Percentiles rank a stretch among this genome's conserved stretches.
Evolutionary conservation across 2,113 vertebrate genomes (phyloP).

Genomic region (Varanus salvator): DNA sequence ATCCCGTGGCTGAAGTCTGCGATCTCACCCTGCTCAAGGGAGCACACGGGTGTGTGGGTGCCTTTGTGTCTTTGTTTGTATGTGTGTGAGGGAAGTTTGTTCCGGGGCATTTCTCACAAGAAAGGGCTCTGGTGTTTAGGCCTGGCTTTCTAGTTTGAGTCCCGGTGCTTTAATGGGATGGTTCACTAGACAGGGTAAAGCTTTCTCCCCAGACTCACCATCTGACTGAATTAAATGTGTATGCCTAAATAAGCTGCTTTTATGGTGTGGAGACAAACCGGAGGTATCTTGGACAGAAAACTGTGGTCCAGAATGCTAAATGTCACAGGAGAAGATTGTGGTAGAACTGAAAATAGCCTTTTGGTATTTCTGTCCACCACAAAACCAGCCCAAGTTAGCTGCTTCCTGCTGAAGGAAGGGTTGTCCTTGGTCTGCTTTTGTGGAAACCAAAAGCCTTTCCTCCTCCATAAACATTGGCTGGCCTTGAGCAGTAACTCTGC

Average conservation of each 20-base stretch:
- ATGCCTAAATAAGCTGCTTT: neutral
- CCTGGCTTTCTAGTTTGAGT: neutral
- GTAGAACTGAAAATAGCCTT: slow-evolving; percentile 2
- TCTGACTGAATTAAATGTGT: neutral
- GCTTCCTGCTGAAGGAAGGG: neutral
- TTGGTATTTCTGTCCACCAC: neutral
- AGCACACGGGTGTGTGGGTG: neutral
- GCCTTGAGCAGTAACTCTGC: neutral
- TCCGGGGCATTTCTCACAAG: no score
- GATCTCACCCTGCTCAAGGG: neutral
- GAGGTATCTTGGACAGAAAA: neutral
- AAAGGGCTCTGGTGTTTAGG: neutral
- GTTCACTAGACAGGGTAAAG: neutral
- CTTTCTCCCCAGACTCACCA: neutral
- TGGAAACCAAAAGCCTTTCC: neutral
- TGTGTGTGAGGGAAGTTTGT: neutral
- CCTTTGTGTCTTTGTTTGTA: no score
- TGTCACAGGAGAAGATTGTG: neutral
- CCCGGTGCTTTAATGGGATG: neutral
- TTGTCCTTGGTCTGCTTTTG: neutral
- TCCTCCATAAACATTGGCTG: neutral
- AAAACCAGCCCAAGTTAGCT: neutral
- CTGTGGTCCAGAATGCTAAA: neutral
- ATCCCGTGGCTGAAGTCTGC: slow-evolving; percentile 18
- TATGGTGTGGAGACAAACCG: neutral